A percentile compares a stretch with the other conserved stretches of the same genome.
These are phyloP conservation scores for Alloscopus bannaensis DNA, from an alignment of 2,888 invertebrate species.

Conservation along the genomic window DNA sequence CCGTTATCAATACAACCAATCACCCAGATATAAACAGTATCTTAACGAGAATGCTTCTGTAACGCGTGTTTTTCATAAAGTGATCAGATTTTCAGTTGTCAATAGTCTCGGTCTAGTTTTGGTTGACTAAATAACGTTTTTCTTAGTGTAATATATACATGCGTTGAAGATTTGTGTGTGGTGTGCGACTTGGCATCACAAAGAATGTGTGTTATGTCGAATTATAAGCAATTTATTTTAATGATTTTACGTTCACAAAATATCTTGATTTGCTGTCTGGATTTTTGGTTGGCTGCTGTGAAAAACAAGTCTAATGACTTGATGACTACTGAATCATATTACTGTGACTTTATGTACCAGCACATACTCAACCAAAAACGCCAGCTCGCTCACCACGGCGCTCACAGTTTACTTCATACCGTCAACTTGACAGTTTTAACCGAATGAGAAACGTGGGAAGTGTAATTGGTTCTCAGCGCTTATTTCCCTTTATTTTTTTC, in stretches of 20 bases:
- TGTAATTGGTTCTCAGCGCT: constrained; percentile 33
- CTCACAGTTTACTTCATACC: constrained; percentile 20
- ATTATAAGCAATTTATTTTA: background rate
- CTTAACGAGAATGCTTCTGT: constrained; percentile 47
- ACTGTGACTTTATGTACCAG: constrained; percentile 1
- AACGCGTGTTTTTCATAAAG: constrained; percentile 45
- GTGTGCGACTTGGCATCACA: background rate
- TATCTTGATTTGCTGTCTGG: constrained; percentile 9
- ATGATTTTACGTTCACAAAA: background rate
- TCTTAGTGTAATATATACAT: constrained; percentile 7
- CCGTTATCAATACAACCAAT: constrained; percentile 22
- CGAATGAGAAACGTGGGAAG: constrained; percentile 56
- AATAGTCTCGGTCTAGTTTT: background rate
- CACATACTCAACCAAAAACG: constrained; percentile 8
- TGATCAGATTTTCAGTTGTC: constrained; percentile 7
- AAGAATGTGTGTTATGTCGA: constrained; percentile 3
- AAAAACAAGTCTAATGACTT: background rate
- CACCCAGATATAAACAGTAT: constrained; percentile 27
- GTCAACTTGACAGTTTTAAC: constrained; percentile 1
- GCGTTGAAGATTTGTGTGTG: background rate
- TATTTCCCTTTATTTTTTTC: constrained; percentile 14
- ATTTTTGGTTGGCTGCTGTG: constrained; percentile 1
- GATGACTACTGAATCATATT: too few species aligned
- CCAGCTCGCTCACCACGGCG: constrained; percentile 20
- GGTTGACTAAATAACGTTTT: background rate